phyloP scores from a whole-genome alignment of 2,888 invertebrate species.

The Biston betularia region DNA sequence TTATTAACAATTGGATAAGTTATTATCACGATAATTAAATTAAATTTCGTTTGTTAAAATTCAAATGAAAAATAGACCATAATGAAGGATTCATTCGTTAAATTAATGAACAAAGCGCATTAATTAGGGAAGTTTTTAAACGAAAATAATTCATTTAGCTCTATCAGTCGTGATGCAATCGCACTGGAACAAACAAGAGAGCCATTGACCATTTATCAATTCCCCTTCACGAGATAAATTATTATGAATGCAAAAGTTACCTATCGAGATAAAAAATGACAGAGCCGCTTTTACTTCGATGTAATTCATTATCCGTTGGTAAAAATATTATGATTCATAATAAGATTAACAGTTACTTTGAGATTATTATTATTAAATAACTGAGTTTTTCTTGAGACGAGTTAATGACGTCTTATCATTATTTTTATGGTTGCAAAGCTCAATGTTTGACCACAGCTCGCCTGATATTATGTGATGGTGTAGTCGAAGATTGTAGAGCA shows the following conservation, averaged over 20 bases:
- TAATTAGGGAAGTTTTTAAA: slow-evolving; percentile 7
- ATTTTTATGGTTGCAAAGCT: too few species aligned
- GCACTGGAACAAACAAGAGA: slow-evolving; percentile 2
- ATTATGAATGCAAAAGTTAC: slow-evolving; percentile 7
- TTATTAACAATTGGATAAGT: too few species aligned
- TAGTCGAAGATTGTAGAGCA: too few species aligned
- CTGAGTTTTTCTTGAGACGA: too few species aligned
- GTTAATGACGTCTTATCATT: too few species aligned
- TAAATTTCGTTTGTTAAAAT: neutral
- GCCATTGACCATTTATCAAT: slow-evolving; percentile 9
- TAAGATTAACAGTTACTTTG: neutral
- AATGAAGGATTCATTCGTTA: neutral
- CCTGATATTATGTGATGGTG: too few species aligned
- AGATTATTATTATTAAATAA: neutral
- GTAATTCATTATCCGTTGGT: neutral
- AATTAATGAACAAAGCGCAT: neutral
- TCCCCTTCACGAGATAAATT: slow-evolving; percentile 1
- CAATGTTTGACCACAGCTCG: too few species aligned
- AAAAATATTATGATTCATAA: slow-evolving; percentile 1
- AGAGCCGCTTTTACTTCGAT: slow-evolving; percentile 3
- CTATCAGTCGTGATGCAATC: slow-evolving; percentile 13
- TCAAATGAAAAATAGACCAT: neutral
- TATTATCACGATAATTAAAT: too few species aligned
- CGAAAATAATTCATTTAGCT: slow-evolving; percentile 8
- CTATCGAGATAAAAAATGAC: slow-evolving; percentile 6